Evolutionary conservation across 2,113 vertebrate genomes (phyloP), one percentile per base, ranked within the genome.

Genomic region (Siniperca knerii): DNA sequence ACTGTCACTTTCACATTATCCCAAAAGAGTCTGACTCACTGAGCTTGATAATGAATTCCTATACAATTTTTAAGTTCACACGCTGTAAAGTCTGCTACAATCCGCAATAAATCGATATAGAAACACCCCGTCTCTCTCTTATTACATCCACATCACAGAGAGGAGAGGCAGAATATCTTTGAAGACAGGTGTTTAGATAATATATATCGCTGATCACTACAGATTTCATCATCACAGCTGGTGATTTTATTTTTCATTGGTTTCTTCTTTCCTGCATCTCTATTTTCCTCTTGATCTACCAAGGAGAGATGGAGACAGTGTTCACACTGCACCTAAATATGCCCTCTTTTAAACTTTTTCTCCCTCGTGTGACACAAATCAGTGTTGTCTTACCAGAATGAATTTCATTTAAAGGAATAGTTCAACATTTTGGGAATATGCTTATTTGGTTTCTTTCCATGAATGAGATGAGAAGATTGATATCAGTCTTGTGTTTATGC

Each of bases 1-100:
- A 55, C 79, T 54, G 84, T 85, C 79, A 68, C 68, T 50, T 67
- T 84, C 29, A 64, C 76, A 72, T 71, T 35, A 42, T 78, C 77
- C 29, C 82, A 57, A 61, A 78, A 77, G 62, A 87, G 20, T 65
- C 68, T 4, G 29, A 83, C 68, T 91, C 84, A 35, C 75, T 80
- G 80, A 86, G 78, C 78, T 70, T 11, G 33, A 73, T 52, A 89
- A 90, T 90, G 77, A 74, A 91, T 76, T 78, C 66, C 23, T 62
- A 35, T 75, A 23, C 80, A 71, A 80, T 84, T 62, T 84, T 62
- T 75, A 85, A 86, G 87, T 82, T 84, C 69, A 68, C 25, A 1
- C 29, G 66, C 77, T 84, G 62, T 82, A 70, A 90, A 87, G 80
- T 65, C n/a, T 42, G 72, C 54, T 50, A 6, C 64, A 11, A 84